These are phyloP conservation scores for Ladona fulva DNA, from an alignment of 1,140 invertebrate genomes.

Conservation along the genomic window DNA sequence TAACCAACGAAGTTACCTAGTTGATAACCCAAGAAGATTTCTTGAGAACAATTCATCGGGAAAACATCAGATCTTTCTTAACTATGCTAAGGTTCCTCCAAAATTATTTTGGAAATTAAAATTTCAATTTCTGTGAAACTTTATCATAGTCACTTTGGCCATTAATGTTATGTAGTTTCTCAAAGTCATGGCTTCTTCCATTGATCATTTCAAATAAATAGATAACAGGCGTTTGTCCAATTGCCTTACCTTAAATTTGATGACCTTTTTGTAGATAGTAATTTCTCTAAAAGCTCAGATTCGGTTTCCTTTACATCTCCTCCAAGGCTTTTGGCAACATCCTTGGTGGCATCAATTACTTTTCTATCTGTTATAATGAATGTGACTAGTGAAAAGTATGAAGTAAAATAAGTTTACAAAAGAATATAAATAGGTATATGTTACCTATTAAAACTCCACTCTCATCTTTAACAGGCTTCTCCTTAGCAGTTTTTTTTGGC, in stretches of 20 bases:
- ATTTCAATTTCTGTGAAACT: too few relatives aligned
- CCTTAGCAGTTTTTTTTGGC: neutral
- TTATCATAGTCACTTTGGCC: too few relatives aligned
- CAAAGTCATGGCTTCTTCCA: too few relatives aligned
- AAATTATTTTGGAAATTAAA: too few relatives aligned
- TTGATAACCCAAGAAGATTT: too few relatives aligned
- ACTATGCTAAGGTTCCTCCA: too few relatives aligned
- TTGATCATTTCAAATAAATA: too few relatives aligned
- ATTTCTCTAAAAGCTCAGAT: constrained; percentile 61
- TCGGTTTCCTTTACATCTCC: constrained; percentile 58
- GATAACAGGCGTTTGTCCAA: too few relatives aligned
- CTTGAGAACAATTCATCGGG: too few relatives aligned
- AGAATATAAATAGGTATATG: neutral
- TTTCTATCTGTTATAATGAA: constrained; percentile 28
- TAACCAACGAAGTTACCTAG: too few relatives aligned
- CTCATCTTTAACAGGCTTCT: neutral
- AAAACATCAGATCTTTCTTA: too few relatives aligned
- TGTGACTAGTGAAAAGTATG: neutral
- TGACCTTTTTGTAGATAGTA: constrained; percentile 33
- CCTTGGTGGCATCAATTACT: constrained; percentile 50
- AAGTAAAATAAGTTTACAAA: neutral
- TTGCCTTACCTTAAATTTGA: constrained; percentile 19
- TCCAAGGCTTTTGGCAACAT: constrained; percentile 53
- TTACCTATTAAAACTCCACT: neutral
- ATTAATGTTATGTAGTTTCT: too few relatives aligned